phyloP scores from a whole-genome alignment of 2,113 vertebrate species.

The Lycaon pictus region DNA sequence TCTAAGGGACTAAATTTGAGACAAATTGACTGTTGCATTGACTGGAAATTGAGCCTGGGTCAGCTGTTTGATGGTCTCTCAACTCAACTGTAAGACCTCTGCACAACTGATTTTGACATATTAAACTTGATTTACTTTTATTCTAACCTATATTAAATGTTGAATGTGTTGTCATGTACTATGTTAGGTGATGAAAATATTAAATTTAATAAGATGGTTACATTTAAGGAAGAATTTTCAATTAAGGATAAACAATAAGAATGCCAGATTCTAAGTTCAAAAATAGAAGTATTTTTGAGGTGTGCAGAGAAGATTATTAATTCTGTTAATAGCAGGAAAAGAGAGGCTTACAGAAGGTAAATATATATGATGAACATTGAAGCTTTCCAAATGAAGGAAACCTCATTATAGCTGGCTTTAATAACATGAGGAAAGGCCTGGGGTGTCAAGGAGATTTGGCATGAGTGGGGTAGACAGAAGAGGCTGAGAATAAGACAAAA shows the following conservation, averaged over 20 bases:
- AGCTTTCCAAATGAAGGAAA: not conserved
- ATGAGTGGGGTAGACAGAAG: not conserved
- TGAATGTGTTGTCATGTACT: not conserved
- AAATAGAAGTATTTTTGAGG: not conserved
- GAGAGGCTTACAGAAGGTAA: not conserved
- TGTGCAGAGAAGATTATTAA: not conserved
- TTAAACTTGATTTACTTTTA: not conserved
- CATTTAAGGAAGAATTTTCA: not conserved
- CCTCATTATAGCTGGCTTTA: not conserved
- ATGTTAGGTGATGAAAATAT: not conserved
- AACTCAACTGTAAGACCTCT: not conserved
- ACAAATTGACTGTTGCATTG: not conserved
- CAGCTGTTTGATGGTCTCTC: not conserved
- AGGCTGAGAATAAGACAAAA: not conserved
- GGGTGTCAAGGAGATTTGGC: rapidly evolving
- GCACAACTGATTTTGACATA: not conserved
- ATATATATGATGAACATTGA: not conserved
- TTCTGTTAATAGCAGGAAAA: not conserved
- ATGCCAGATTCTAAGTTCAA: not conserved
- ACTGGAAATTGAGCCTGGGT: not conserved
- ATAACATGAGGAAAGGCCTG: not conserved
- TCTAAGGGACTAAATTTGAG: not conserved
- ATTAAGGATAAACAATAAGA: not conserved
- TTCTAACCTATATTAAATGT: not conserved
- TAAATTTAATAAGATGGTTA: not conserved